Evolutionary conservation across 2,888 invertebrate species (phyloP), one percentile per base, ranked within the genome.

Genomic region (Cheilosia pagana): DNA sequence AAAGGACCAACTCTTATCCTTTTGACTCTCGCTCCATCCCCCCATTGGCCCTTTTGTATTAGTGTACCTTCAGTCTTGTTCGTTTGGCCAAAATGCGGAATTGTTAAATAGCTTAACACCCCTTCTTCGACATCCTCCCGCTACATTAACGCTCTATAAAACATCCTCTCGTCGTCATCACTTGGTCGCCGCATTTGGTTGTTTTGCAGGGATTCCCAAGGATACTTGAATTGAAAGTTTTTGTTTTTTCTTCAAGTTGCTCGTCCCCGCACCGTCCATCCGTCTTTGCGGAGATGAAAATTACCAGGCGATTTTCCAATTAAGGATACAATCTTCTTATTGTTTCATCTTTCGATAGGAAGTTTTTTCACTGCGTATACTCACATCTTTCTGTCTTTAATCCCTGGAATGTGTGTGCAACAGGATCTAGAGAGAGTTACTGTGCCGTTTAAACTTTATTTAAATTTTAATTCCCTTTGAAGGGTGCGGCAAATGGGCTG

Each of bases 21-120:
- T 68, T 72, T 57, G 45, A 41, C 41, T 65, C 71, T 59, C 70
- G 50, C 3, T 45, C 60, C 50, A 0, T 10, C 1, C n/a, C n/a
- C 16, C 12, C 35, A 3, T 23, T 41, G 45, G 39, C 59, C 79
- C 59, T 83, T 78, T 83, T 78, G 72, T 83, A 65, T 70, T 16
- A 16, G n/a, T 45, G n/a, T 79, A 79, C n/a, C n/a, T n/a, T n/a
- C n/a, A n/a, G 65, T 79, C 79, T 79, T 85, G 83, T 85, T 79
- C 83, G 74, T 16, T 85, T 85, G 85, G 85, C 85, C 85, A 85
- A 85, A 85, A 85, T 85, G 85, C 85, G 85, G 85, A 85, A 85
- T 85, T 85, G 85, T 81, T 85, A 81, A 85, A 85, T 85, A 85
- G 85, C 85, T 85, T 81, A 85, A 81, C 71, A 67, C 75, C 45